These are phyloP conservation scores for Eumaeus atala DNA, from an alignment of 1,140 invertebrate genomes.

Conservation along the genomic window DNA sequence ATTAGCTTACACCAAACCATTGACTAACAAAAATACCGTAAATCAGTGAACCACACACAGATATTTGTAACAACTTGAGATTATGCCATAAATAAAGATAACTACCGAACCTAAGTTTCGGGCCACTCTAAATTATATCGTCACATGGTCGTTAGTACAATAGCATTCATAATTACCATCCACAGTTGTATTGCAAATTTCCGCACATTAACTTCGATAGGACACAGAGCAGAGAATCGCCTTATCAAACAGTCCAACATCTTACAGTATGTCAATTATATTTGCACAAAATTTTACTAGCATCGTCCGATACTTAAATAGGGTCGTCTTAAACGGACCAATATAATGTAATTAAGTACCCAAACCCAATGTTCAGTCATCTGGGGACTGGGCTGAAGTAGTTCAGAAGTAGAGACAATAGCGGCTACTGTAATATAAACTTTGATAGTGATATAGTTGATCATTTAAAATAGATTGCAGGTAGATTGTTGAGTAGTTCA, in stretches of 20 bases:
- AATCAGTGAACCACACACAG: no score
- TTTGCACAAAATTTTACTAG: constrained; percentile 9
- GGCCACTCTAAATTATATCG: no score
- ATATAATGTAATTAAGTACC: constrained; percentile 45
- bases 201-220: constrained; percentile 10
- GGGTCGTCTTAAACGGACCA: constrained; percentile 27
- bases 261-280: constrained; percentile 15
- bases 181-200: constrained; percentile 19
- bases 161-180: constrained; percentile 24
- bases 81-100: no score
- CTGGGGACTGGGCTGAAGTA: constrained; percentile 35
- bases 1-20: no score
- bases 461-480: constrained; percentile 13
- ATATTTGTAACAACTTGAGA: no score
- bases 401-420: constrained; percentile 27
- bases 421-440: constrained; percentile 18
- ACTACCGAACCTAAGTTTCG: no score
- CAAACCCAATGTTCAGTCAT: constrained; percentile 35
- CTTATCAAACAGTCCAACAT: background rate
- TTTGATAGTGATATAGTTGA: constrained; percentile 11
- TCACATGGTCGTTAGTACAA: constrained; percentile 20
- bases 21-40: no score
- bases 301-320: constrained; percentile 7
- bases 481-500: background rate
- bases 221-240: constrained; percentile 15